Base-by-base conservation (phyloP, 2,888 invertebrate genomes). In the Trichogramma evanescens region DNA sequence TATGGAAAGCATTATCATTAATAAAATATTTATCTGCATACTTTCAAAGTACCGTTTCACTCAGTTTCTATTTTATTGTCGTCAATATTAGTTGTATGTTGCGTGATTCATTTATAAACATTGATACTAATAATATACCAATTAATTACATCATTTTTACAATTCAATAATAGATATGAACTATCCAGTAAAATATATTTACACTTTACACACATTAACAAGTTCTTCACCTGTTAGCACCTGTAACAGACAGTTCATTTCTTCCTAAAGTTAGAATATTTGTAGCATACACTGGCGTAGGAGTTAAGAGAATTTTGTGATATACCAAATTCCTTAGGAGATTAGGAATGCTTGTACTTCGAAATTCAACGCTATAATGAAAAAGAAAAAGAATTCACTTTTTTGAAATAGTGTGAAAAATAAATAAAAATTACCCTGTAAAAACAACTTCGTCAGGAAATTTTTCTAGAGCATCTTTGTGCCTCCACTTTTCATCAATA, bases 301-400 rank as follows among this genome's bases (percentile, higher is more conserved):
- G 76, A 58, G 66, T 64, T 38, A 46, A 45, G 3, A 76, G 42
- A 48, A 72, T 63, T 54, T 65, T 58, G 40, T 65, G 63, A 58
- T 69, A 69, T 50, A 70, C 67, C 52, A 76, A 62, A 60, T 63
- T 65, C 10, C 66, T 68, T 44, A 76, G 59, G 45, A 69, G 69
- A 4, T 50, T 56, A 39, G 67, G 66, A 45, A 75, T 63, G 54
- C 71, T 68, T 13, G 48, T 64, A 64, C 75, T 73, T n/a, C 66
- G 69, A 63, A 74, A 75, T 62, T 74, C 70, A 68, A 73, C 72
- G 38, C 76, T 76, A 55, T 56, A 68, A 67, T 48, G 39, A 42
- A 54, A 44, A 13, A 51, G 50, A 55, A 56, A 52, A 48, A 54
- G 41, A 46, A 53, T 54, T 56, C 1, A 41, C 45, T 51, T 41